Evolutionary conservation across 92 coral and sea anemone species (phyloP).

Genomic region (Desmophyllum pertusum): DNA sequence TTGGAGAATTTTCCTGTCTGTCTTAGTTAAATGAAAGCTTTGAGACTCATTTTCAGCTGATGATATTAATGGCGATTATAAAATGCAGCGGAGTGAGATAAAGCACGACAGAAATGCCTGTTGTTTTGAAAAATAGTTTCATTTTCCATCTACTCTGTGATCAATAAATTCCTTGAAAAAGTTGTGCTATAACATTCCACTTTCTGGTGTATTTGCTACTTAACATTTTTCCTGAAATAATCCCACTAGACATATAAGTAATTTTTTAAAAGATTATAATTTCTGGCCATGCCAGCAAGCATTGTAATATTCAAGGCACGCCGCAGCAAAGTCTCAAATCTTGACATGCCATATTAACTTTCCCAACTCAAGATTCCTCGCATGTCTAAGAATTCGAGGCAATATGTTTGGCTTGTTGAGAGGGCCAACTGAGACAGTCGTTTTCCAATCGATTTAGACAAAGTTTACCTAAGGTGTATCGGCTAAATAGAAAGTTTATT

Average conservation of each 20-base stretch:
- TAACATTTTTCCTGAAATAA: slow-evolving; percentile 21
- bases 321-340: not conserved
- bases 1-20: not conserved
- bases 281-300: slow-evolving; percentile 13
- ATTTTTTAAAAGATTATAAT: slow-evolving; percentile 17
- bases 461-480: slow-evolving; percentile 21
- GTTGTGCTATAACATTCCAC: slow-evolving; percentile 24
- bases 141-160: too few species aligned
- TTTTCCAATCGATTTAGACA: slow-evolving; percentile 8
- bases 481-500: slow-evolving; percentile 19
- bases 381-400: slow-evolving; percentile 13
- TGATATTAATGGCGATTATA: not conserved
- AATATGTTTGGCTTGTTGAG: not conserved
- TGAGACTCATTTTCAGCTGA: not conserved
- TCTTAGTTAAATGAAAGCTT: too few species aligned
- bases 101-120: not conserved
- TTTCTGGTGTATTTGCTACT: not conserved
- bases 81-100: not conserved
- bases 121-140: not conserved
- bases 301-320: slow-evolving; percentile 1
- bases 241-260: slow-evolving; percentile 42
- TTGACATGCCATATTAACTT: slow-evolving; percentile 16
- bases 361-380: slow-evolving; percentile 12
- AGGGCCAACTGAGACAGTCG: not conserved
- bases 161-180: not conserved